phyloP scores from a whole-genome alignment of 2,888 invertebrate species.

The Rhopalosiphum nymphaeae region DNA sequence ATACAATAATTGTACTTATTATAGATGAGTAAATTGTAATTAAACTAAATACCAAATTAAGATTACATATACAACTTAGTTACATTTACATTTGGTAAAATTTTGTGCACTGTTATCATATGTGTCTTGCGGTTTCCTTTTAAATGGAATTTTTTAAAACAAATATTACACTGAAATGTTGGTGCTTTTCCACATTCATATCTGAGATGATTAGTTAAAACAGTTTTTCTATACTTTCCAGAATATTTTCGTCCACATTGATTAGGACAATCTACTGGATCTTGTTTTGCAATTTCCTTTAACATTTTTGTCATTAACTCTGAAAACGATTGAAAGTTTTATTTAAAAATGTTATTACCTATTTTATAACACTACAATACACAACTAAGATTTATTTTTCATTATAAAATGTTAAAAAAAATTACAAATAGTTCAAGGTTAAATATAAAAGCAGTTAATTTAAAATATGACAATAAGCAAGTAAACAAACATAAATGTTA shows the following conservation, averaged over 20 bases:
- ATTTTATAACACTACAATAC: not conserved
- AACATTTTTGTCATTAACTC: slow-evolving; percentile 16
- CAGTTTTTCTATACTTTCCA: slow-evolving; percentile 71
- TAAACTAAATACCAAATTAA: not conserved
- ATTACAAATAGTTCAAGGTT: not conserved
- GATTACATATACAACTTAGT: slow-evolving; percentile 9
- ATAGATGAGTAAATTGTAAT: not conserved
- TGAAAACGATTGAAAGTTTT: not conserved
- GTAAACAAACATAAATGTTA: not conserved
- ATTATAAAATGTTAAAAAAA: not conserved
- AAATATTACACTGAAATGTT: slow-evolving; percentile 69
- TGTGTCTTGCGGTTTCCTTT: slow-evolving; percentile 73
- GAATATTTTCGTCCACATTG: slow-evolving; percentile 66
- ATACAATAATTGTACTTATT: not conserved
- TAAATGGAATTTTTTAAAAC: slow-evolving; percentile 71
- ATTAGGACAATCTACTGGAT: slow-evolving; percentile 62
- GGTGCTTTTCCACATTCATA: slow-evolving; percentile 71
- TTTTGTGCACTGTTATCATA: slow-evolving; percentile 66
- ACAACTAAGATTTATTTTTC: not conserved
- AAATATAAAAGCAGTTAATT: not conserved
- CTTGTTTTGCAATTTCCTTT: slow-evolving; percentile 32
- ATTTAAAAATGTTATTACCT: not conserved
- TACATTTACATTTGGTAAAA: slow-evolving; percentile 1
- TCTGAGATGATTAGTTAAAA: slow-evolving; percentile 70
- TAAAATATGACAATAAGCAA: not conserved